Conservation (phyloP, 1,140 invertebrate genomes). For the Elymnias hypermnestra region DNA sequence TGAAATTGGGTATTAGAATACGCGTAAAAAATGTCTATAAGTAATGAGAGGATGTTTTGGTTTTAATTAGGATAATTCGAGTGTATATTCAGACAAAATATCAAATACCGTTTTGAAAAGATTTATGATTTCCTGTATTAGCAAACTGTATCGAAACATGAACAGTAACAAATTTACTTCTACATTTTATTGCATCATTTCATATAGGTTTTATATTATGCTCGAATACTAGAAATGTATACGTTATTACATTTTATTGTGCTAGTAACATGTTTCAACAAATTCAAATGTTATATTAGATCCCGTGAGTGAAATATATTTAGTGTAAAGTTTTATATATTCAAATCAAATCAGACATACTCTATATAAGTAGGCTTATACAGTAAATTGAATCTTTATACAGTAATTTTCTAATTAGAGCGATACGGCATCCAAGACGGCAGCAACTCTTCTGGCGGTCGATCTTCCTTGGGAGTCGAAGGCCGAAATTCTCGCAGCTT, state of each 20-base stretch:
- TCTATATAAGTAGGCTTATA: too few relatives aligned
- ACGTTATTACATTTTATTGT: slow-evolving; percentile 2
- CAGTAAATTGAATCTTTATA: too few relatives aligned
- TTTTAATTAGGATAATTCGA: neutral
- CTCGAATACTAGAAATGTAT: neutral
- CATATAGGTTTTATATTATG: neutral
- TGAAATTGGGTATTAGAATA: too few relatives aligned
- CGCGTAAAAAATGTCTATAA: too few relatives aligned
- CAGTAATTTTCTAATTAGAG: too few relatives aligned
- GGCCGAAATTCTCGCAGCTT: too few relatives aligned
- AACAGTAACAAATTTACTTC: slow-evolving; percentile 2
- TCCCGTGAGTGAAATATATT: neutral
- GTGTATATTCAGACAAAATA: neutral
- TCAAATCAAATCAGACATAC: too few relatives aligned
- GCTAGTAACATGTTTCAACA: neutral
- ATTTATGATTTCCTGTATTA: slow-evolving; percentile 8
- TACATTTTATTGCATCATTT: slow-evolving; percentile 8
- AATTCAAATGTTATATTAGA: slow-evolving; percentile 1
- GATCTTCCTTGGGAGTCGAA: too few relatives aligned
- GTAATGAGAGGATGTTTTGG: too few relatives aligned
- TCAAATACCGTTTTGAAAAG: neutral
- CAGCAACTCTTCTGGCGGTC: too few relatives aligned
- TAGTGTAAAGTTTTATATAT: neutral
- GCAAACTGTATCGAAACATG: slow-evolving; percentile 1
- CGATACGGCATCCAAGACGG: too few relatives aligned